These are phyloP conservation scores for Cyclopterus lumpus DNA, from an alignment of 2,797 vertebrate species.

Conservation along the genomic window DNA sequence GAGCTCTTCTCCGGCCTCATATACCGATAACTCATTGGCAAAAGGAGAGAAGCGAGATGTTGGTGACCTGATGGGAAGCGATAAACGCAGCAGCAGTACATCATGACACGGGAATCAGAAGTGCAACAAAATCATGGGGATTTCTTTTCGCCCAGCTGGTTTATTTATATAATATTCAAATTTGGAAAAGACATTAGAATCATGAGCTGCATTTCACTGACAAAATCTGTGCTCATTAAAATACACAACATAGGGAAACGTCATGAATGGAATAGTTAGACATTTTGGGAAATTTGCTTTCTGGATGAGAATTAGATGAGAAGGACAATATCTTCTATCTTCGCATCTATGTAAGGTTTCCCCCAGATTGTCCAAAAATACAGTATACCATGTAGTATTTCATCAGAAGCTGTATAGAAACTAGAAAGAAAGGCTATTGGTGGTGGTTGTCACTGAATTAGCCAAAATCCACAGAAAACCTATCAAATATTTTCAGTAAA, in stretches of 20 bases:
- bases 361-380: neutral
- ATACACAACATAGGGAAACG: neutral
- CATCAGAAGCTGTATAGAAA: neutral
- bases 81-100: constrained; percentile 10
- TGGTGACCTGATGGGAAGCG: constrained; percentile 2
- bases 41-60: neutral
- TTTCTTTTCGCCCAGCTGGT: neutral
- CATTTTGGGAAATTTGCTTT: neutral
- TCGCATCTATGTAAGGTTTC: neutral
- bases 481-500: neutral
- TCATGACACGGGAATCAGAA: neutral
- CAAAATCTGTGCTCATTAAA: neutral
- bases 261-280: neutral
- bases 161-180: neutral
- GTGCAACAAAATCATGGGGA: neutral
- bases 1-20: constrained; percentile 5
- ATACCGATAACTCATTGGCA: constrained; percentile 32
- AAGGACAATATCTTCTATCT: neutral
- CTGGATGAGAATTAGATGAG: neutral
- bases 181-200: neutral
- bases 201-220: neutral
- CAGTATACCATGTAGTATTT: neutral
- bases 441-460: neutral
- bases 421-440: neutral
- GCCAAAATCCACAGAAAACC: neutral